Evolutionary conservation across 2,797 vertebrate genomes (phyloP).

Genomic region (Gadopsis bispinosus): DNA sequence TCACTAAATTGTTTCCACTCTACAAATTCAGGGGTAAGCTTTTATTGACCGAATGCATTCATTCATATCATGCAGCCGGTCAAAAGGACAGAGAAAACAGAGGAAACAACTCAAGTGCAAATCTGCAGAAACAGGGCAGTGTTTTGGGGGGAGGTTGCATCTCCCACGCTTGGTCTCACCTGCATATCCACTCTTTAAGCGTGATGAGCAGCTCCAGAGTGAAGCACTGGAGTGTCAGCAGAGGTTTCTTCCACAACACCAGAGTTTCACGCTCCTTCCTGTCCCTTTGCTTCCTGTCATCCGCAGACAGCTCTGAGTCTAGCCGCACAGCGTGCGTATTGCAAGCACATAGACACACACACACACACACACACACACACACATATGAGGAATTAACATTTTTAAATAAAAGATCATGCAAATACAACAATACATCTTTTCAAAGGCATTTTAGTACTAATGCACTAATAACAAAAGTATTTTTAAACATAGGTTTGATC

Average conservation of each 20-base stretch:
- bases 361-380: constrained; percentile 21
- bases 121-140: neutral
- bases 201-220: constrained; percentile 88
- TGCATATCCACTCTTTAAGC: constrained; percentile 88
- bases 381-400: neutral
- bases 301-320: constrained; percentile 79
- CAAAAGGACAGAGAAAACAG: neutral
- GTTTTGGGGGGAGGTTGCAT: neutral
- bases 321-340: constrained; percentile 11
- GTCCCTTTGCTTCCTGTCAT: constrained; percentile 85
- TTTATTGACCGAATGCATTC: neutral
- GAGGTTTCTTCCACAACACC: constrained; percentile 90
- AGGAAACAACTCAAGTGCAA: neutral
- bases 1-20: neutral
- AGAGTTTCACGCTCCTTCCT: constrained; percentile 85
- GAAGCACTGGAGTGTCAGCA: constrained; percentile 91
- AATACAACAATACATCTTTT: neutral
- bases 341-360: constrained; percentile 26
- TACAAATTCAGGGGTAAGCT: neutral
- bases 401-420: neutral
- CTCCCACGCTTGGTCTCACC: constrained; percentile 50
- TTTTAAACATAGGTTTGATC: neutral
- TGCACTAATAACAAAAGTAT: neutral
- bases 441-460: neutral
- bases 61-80: neutral